Evolutionary conservation across 2,113 vertebrate species (phyloP).

Genomic region (Chlamydotis undulata): DNA sequence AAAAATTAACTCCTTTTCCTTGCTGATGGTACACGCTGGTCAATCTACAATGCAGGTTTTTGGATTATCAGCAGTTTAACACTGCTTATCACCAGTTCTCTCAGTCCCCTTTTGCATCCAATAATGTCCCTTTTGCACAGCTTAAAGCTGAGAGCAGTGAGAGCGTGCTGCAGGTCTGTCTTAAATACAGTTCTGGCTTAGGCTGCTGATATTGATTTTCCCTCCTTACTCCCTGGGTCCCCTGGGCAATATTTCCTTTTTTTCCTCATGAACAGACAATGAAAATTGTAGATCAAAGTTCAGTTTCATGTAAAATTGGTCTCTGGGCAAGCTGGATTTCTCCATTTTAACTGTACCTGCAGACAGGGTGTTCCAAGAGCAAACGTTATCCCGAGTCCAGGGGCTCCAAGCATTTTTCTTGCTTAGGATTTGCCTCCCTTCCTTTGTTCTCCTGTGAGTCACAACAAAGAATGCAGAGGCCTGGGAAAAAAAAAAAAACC

Average conservation of each 20-base stretch:
- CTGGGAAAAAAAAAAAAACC: neutral
- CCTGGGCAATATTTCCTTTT: neutral
- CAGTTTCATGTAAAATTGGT: neutral
- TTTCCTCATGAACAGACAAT: neutral
- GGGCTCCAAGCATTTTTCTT: neutral
- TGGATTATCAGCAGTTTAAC: neutral
- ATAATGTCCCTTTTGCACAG: neutral
- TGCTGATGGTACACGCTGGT: neutral
- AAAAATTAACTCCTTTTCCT: neutral
- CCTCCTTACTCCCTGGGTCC: neutral
- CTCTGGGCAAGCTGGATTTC: neutral
- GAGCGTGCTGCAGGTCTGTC: neutral
- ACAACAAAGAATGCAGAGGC: neutral
- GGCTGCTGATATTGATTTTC: neutral
- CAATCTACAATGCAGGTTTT: fast-evolving
- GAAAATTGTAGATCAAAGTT: neutral
- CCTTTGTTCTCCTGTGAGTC: neutral
- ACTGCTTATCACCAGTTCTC: neutral
- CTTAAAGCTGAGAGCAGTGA: neutral
- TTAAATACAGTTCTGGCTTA: neutral
- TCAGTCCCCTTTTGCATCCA: neutral
- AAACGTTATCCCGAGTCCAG: neutral
- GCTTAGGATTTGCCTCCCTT: neutral
- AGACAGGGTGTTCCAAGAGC: neutral
- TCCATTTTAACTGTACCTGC: neutral